phyloP scores from a whole-genome alignment of 2,797 vertebrate species.

The Oreonectes daqikongensis region DNA sequence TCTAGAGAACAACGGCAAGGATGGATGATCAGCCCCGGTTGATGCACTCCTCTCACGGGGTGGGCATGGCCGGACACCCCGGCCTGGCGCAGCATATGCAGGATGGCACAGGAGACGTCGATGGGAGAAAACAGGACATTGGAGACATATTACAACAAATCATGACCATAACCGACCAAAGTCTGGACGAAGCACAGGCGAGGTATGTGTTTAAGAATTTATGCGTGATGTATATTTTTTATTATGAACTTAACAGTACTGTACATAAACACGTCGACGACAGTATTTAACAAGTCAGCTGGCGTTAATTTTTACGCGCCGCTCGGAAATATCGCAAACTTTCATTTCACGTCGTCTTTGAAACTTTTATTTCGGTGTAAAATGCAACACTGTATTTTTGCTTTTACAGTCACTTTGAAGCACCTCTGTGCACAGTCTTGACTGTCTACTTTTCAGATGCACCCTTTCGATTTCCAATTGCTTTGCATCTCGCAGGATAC shows the following conservation, averaged over 20 bases:
- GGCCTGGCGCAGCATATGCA: constrained; percentile 94
- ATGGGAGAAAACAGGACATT: constrained; percentile 95
- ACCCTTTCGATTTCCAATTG: constrained; percentile 57
- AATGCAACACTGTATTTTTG: background rate
- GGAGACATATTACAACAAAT: constrained; percentile 99
- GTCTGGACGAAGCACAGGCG: constrained; percentile 97
- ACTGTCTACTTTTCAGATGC: constrained; percentile 52
- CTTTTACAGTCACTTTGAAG: background rate
- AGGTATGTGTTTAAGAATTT: constrained; percentile 74
- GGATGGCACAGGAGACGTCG: constrained; percentile 89
- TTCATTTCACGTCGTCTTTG: constrained; percentile 17
- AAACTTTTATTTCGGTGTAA: constrained; percentile 25
- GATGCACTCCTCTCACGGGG: constrained; percentile 91
- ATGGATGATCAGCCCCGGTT: constrained; percentile 97
- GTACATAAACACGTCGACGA: constrained; percentile 16
- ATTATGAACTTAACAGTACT: constrained; percentile 9
- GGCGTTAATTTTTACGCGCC: constrained; percentile 17
- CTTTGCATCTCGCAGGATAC: constrained; percentile 53
- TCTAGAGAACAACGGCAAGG: constrained; percentile 60
- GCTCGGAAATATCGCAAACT: constrained; percentile 17
- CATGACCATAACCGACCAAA: constrained; percentile 99
- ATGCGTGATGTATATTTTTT: constrained; percentile 11
- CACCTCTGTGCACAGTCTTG: background rate
- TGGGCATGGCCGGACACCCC: constrained; percentile 93
- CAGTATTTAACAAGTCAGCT: constrained; percentile 15